Percentiles rank a stretch among this genome's conserved stretches.
These are phyloP conservation scores for Brachionus paranguensis DNA, from an alignment of 1,140 invertebrate genomes.

Conservation along the genomic window DNA sequence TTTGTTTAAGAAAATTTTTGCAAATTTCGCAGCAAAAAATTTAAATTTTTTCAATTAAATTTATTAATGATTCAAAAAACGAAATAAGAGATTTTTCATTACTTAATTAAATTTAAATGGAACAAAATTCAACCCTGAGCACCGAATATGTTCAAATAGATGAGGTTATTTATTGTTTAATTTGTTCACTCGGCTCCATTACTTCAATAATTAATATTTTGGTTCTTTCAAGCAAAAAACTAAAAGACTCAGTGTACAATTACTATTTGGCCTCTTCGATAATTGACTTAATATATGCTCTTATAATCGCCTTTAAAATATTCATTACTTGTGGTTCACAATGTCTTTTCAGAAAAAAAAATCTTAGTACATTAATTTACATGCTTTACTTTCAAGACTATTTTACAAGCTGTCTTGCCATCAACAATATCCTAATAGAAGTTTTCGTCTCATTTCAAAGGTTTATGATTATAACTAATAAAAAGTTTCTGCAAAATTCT, in stretches of 20 bases:
- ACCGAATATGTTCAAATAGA: neutral
- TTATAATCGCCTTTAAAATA: neutral
- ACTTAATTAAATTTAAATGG: neutral
- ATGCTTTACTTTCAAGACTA: neutral
- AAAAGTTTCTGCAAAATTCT: neutral
- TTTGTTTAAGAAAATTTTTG: neutral
- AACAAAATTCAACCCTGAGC: neutral
- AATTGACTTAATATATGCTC: neutral
- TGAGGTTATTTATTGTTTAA: neutral
- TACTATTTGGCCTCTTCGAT: neutral
- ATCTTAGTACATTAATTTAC: neutral
- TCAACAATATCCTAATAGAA: conserved; percentile 8
- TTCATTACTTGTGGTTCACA: neutral
- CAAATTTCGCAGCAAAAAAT: neutral
- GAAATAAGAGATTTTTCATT: neutral
- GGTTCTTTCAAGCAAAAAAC: neutral
- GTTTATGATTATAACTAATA: neutral
- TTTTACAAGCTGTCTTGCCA: neutral
- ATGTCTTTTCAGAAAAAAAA: neutral
- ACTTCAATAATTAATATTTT: neutral
- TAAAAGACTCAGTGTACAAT: neutral
- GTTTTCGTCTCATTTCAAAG: conserved; percentile 12
- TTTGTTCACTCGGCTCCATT: neutral
- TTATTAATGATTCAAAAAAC: neutral
- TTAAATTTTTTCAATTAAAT: neutral